These are phyloP conservation scores for Homalodisca vitripennis DNA, from an alignment of 1,140 invertebrate genomes.

Conservation along the genomic window DNA sequence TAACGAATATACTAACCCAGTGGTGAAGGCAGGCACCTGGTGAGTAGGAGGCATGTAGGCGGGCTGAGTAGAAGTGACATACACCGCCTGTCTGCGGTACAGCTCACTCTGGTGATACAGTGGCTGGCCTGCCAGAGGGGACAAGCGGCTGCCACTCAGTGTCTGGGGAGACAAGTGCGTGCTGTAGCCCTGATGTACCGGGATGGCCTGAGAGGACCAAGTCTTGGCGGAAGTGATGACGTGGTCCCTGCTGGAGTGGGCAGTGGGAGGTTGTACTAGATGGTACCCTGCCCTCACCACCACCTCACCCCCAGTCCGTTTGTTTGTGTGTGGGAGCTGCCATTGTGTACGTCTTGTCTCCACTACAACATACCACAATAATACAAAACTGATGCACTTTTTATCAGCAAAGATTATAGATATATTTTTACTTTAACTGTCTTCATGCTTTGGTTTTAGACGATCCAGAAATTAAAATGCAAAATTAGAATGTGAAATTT, in stretches of 20 bases:
- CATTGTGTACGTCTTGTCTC: slow-evolving; percentile 58
- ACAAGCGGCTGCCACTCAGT: slow-evolving; percentile 43
- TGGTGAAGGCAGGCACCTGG: slow-evolving; percentile 50
- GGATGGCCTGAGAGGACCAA: slow-evolving; percentile 57
- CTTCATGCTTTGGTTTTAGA: too few relatives aligned
- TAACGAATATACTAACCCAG: slow-evolving; percentile 48
- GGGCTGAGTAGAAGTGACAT: slow-evolving; percentile 58
- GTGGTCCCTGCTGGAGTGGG: slow-evolving; percentile 57
- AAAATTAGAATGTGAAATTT: too few relatives aligned
- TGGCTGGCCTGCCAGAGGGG: slow-evolving; percentile 53
- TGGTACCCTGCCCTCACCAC: slow-evolving; percentile 37
- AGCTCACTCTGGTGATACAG: slow-evolving; percentile 57
- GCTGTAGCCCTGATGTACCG: slow-evolving; percentile 55
- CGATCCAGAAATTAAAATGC: too few relatives aligned
- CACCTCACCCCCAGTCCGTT: slow-evolving; percentile 29
- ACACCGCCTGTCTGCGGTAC: slow-evolving; percentile 58
- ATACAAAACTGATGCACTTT: too few relatives aligned
- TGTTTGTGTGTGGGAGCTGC: slow-evolving; percentile 44
- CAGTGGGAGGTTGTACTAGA: slow-evolving; percentile 59
- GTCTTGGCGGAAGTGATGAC: slow-evolving; percentile 46
- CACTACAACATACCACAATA: slow-evolving; percentile 37
- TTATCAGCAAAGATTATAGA: too few relatives aligned
- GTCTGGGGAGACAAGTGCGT: slow-evolving; percentile 54
- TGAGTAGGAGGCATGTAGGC: slow-evolving; percentile 54
- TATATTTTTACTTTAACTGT: too few relatives aligned